A percentile compares a stretch with the other conserved stretches of the same genome.
Evolutionary conservation across 2,113 vertebrate species (phyloP).

Genomic region (Tachuris rubrigastra): DNA sequence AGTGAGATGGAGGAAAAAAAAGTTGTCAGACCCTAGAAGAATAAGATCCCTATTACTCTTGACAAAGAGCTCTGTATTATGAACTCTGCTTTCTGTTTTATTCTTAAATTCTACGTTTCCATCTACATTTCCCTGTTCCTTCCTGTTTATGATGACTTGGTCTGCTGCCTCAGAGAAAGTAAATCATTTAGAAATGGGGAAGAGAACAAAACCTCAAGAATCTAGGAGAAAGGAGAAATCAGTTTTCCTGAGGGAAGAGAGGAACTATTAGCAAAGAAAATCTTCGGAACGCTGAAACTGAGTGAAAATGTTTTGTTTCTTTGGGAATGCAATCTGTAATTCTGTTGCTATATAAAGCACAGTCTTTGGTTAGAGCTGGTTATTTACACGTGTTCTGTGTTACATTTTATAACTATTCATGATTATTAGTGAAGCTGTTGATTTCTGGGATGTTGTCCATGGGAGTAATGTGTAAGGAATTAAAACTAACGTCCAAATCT

Average conservation of each 20-base stretch:
- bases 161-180: not conserved
- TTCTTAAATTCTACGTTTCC: not conserved
- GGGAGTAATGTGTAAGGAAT: constrained; percentile 2
- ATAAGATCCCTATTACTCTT: not conserved
- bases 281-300: not conserved
- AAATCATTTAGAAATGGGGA: not conserved
- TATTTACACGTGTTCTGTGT: constrained; percentile 22
- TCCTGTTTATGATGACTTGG: not conserved
- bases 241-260: not conserved
- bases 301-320: constrained; percentile 17
- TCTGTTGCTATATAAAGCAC: constrained; percentile 14
- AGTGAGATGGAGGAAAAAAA: not conserved
- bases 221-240: not conserved
- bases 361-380: not conserved
- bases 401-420: not conserved
- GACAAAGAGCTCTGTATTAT: not conserved
- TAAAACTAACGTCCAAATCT: constrained; percentile 7
- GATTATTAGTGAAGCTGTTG: not conserved
- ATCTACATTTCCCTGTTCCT: not conserved
- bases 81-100: not conserved
- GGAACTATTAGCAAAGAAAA: not conserved
- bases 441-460: constrained; percentile 16
- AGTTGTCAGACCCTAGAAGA: not conserved
- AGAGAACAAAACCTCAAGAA: not conserved
- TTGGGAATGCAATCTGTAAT: not conserved